Conservation (phyloP, 2,888 invertebrate species). For the Nymphalis polychloros region DNA sequence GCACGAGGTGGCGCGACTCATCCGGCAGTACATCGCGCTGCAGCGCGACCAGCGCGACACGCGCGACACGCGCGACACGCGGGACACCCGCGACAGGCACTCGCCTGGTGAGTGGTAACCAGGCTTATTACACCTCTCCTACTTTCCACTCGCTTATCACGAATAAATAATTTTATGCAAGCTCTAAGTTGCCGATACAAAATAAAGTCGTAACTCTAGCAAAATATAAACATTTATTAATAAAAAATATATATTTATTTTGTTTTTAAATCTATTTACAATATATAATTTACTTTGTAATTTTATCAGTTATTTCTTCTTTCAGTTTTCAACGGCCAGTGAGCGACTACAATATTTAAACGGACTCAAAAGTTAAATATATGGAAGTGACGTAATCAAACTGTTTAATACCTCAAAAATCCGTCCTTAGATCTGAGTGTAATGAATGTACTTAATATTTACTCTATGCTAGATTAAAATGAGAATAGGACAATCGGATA, state of each 20-base stretch:
- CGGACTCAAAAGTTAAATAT: constrained; percentile 13
- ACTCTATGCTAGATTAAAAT: constrained; percentile 60
- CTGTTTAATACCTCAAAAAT: constrained; percentile 16
- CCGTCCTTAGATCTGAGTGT: constrained; percentile 34
- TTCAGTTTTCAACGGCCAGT: constrained; percentile 53
- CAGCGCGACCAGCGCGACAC: constrained; percentile 63
- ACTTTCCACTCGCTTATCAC: too few relatives aligned
- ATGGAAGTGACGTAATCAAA: constrained; percentile 8
- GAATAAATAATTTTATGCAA: too few relatives aligned
- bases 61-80: constrained; percentile 17
- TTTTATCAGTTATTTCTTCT: constrained; percentile 21
- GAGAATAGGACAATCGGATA: constrained; percentile 71
- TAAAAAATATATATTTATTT: too few relatives aligned
- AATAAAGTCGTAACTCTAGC: too few relatives aligned
- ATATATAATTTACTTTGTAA: background rate
- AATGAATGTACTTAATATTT: constrained; percentile 23
- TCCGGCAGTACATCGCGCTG: constrained; percentile 97
- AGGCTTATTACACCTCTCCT: background rate
- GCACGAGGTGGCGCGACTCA: constrained; percentile 97
- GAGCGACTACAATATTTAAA: constrained; percentile 44
- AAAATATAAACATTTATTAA: too few relatives aligned
- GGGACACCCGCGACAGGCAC: constrained; percentile 13
- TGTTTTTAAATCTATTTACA: too few relatives aligned
- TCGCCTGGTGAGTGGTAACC: background rate
- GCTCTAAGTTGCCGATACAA: too few relatives aligned